Percentiles rank a stretch among this genome's conserved stretches.
Evolutionary conservation across 2,888 invertebrate genomes (phyloP).

Genomic region (Mantis religiosa): DNA sequence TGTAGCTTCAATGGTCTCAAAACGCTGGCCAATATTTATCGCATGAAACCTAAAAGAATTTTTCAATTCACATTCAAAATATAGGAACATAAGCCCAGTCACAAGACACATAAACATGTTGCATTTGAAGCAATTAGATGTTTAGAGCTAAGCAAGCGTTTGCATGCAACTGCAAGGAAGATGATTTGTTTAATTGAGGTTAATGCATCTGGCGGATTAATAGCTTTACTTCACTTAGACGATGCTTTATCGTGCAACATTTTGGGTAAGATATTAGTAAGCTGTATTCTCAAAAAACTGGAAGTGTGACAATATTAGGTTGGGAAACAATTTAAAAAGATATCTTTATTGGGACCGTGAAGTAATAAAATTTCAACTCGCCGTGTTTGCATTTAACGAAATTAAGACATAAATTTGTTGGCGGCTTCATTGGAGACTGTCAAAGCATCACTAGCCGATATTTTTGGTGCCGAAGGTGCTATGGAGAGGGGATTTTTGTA

Average conservation of each 20-base stretch:
- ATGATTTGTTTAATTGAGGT: not conserved
- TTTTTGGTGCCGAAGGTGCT: not conserved
- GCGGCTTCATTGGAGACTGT: conserved; percentile 1
- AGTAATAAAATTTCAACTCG: not conserved
- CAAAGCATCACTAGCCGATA: not conserved
- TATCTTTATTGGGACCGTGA: not conserved
- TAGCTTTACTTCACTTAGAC: no score
- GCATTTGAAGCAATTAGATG: not conserved
- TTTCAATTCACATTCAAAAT: not conserved
- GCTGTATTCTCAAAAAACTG: not conserved
- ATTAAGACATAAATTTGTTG: not conserved
- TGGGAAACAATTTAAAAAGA: not conserved
- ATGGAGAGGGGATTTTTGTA: not conserved
- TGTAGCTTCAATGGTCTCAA: no score
- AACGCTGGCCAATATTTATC: no score
- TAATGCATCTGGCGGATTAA: not conserved
- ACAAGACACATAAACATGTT: not conserved
- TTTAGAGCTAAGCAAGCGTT: not conserved
- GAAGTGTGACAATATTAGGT: not conserved
- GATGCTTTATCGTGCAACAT: not conserved
- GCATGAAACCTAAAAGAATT: not conserved
- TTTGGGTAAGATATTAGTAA: not conserved
- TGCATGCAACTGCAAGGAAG: not conserved
- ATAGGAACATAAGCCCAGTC: not conserved
- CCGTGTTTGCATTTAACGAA: not conserved